phyloP scores from a whole-genome alignment of 37 sponge, comb jelly and placozoan species.

The Chondrilla cf. caribensis region DNA sequence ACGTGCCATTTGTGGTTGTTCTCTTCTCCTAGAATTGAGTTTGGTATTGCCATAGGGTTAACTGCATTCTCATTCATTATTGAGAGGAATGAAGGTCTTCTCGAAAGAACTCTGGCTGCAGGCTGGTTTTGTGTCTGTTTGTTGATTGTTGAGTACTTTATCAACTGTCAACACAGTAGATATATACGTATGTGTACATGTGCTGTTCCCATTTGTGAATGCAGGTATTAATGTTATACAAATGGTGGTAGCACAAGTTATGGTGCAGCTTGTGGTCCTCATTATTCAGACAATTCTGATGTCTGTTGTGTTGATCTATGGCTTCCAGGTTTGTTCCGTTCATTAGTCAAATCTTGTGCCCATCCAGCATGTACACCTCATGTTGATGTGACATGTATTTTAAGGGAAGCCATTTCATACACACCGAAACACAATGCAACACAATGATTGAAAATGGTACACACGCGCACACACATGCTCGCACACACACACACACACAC shows the following conservation, averaged over 20 bases:
- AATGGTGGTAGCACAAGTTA: conserved; percentile 59
- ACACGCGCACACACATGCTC: not conserved
- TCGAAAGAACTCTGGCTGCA: conserved; percentile 79
- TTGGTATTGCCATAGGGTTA: conserved; percentile 79
- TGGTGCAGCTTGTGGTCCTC: conserved; percentile 58
- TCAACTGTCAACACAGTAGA: no score
- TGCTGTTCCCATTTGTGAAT: no score
- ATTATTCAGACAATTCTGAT: conserved; percentile 52
- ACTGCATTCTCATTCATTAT: conserved; percentile 69
- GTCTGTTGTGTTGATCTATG: conserved; percentile 33
- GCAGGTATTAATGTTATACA: conserved; percentile 55
- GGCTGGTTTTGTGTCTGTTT: conserved; percentile 42
- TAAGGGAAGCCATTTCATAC: no score
- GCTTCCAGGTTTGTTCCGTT: conserved; percentile 36
- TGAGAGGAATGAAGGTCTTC: conserved; percentile 81
- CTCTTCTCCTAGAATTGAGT: conserved; percentile 52
- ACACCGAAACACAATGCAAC: no score
- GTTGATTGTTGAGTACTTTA: no score
- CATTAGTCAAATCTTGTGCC: not conserved
- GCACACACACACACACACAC: not conserved
- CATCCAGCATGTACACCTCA: no score
- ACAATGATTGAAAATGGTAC: not conserved
- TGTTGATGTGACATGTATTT: no score
- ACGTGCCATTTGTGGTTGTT: no score
- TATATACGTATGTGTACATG: no score